These are phyloP conservation scores for Karalla daura DNA, from an alignment of 2,797 vertebrate genomes.

Conservation along the genomic window DNA sequence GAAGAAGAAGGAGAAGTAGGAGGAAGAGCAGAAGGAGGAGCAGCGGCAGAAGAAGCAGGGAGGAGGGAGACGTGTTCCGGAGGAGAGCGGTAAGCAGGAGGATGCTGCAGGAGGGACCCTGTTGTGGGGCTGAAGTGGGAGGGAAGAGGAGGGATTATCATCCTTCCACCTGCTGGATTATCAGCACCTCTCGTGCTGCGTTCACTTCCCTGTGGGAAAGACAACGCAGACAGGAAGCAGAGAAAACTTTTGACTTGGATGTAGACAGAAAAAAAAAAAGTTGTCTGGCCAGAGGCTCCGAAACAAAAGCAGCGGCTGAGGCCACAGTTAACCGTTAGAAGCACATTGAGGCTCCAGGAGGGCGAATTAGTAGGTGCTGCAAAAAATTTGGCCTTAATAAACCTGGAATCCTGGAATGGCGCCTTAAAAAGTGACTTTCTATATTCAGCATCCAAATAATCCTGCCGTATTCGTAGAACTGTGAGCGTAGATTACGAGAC, in stretches of 20 bases:
- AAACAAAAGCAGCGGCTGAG: no score
- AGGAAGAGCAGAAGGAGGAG: conserved; percentile 22
- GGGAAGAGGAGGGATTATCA: conserved; percentile 75
- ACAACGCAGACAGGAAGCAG: conserved; percentile 33
- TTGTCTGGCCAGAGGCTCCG: no score
- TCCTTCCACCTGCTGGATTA: conserved; percentile 76
- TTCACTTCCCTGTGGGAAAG: conserved; percentile 60
- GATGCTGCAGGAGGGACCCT: conserved; percentile 62
- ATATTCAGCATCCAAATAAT: background rate
- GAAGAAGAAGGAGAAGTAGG: conserved; percentile 53
- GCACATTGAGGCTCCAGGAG: no score
- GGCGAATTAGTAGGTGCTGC: background rate
- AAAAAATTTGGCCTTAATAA: background rate
- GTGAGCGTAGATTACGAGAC: no score
- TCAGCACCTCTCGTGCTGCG: conserved; percentile 63
- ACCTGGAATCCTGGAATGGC: no score
- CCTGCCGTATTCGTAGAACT: background rate
- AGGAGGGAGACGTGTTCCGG: conserved; percentile 65
- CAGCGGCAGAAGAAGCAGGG: conserved; percentile 38
- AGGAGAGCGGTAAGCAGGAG: conserved; percentile 77
- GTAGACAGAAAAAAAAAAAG: background rate
- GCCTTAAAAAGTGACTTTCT: background rate
- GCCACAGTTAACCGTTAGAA: no score
- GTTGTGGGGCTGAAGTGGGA: conserved; percentile 63
- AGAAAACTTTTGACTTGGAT: background rate